Evolutionary conservation across 2,797 vertebrate species (phyloP), one percentile per base, ranked within the genome.

Genomic region (Notamacropus eugenii): DNA sequence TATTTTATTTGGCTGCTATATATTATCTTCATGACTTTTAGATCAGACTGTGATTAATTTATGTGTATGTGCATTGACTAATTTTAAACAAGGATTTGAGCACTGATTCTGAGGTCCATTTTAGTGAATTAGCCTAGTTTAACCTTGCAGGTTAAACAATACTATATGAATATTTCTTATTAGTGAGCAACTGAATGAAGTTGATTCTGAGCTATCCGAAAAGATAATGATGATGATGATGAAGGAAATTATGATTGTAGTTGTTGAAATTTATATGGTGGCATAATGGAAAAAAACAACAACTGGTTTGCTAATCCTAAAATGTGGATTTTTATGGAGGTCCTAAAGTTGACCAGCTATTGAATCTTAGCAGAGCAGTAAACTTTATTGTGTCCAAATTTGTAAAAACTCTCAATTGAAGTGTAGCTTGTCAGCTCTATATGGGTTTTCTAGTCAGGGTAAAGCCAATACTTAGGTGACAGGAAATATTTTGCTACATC

Each of bases 11-110:
- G 40, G 31, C 56, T 55, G 92, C 46, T 1, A 0, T 95, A 3
- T 4, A 1, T 96, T 46, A 0, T 58, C 40, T 90, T 46, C 34
- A 12, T 93, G 55, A 52, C 93, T 94, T n/a, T 95, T 97, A 55
- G 92, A 94, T 95, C 96, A 93, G 29, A 14, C 46, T 40, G 91
- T 92, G 92, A 97, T 54, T 96, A 93, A 94, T 95, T 92, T 52
- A 82, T 24, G 40, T 46, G 40, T 27, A 4, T 46, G 9, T 87
- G 31, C 40, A 50, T 10, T 82, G n/a, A 11, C 31, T 90, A 50
- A 52, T 54, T 90, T 90, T 5, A 95, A 34, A 93, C 59, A 55
- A 94, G 55, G 54, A 14, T 67, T 91, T 55, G 91, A 94, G 82
- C 92, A 90, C 92, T 93, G 94, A 87, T 55, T 94, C 10, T 94